These are phyloP conservation scores for Ricordea florida DNA, from an alignment of 92 coral and sea anemone species.

Conservation along the genomic window DNA sequence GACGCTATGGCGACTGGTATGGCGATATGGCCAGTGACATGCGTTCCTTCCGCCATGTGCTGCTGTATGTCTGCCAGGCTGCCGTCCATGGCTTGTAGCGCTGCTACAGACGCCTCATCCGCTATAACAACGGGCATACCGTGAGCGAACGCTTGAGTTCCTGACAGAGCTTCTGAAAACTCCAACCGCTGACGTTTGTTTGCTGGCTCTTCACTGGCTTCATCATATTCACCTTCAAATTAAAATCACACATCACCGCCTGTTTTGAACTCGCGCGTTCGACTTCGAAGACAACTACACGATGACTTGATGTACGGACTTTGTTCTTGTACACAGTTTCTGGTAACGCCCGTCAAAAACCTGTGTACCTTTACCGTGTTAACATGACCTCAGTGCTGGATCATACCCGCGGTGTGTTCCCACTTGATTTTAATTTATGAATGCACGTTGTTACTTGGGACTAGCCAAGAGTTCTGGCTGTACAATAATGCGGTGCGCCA, in stretches of 20 bases:
- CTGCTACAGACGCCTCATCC: constrained; percentile 99
- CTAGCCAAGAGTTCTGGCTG: too few relatives aligned
- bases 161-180: constrained; percentile 75
- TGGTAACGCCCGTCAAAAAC: too few relatives aligned
- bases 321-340: too few relatives aligned
- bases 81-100: constrained; percentile 95
- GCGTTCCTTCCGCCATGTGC: constrained; percentile 86
- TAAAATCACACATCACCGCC: not conserved
- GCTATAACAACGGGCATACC: constrained; percentile 91
- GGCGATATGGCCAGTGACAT: constrained; percentile 87
- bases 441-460: too few relatives aligned
- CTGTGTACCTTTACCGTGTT: too few relatives aligned
- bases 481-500: too few relatives aligned
- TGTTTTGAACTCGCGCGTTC: too few relatives aligned
- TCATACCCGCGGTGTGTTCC: too few relatives aligned
- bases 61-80: constrained; percentile 91
- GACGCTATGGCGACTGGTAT: constrained; percentile 99
- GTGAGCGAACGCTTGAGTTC: constrained; percentile 88
- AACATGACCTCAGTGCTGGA: too few relatives aligned
- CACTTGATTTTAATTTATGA: too few relatives aligned
- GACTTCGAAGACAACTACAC: too few relatives aligned
- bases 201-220: constrained; percentile 81
- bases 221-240: constrained; percentile 56
- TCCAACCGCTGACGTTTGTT: constrained; percentile 94
- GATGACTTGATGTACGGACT: too few relatives aligned